phyloP scores from a whole-genome alignment of 2,888 invertebrate species.

The Bursaphelenchus okinawaensis region DNA sequence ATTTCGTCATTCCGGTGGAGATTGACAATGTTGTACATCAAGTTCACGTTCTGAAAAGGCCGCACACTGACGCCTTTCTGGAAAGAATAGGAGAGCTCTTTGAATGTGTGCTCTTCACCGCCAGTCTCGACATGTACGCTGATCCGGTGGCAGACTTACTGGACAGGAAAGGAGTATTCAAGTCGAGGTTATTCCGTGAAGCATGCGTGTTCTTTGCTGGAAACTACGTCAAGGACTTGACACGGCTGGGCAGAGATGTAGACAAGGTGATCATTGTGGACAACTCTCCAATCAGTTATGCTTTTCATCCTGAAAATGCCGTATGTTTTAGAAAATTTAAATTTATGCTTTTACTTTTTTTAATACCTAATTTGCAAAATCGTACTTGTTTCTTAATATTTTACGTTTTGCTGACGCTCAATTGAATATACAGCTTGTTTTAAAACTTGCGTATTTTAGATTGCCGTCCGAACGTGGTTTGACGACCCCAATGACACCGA shows the following conservation, averaged over 20 bases:
- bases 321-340: constrained; percentile 66
- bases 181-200: constrained; percentile 86
- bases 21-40: constrained; percentile 98
- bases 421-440: background rate
- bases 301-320: constrained; percentile 99
- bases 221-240: constrained; percentile 99
- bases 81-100: constrained; percentile 95
- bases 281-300: constrained; percentile 98
- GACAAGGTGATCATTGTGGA: constrained; percentile 95
- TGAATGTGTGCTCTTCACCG: constrained; percentile 98
- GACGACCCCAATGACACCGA: constrained; percentile 97
- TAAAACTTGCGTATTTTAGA: constrained; percentile 60
- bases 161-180: constrained; percentile 86
- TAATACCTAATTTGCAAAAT: background rate
- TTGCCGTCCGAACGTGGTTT: constrained; percentile 99
- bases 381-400: background rate
- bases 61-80: constrained; percentile 97
- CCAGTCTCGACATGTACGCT: constrained; percentile 96
- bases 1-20: constrained; percentile 98
- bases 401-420: background rate
- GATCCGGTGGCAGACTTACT: constrained; percentile 98
- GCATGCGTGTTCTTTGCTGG: constrained; percentile 99
- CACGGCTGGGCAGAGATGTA: constrained; percentile 90
- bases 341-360: background rate
- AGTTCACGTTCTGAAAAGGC: constrained; percentile 92